Percentiles rank a stretch among this genome's conserved stretches.
Conservation (phyloP, 2,797 vertebrate species). For the Falco biarmicus region DNA sequence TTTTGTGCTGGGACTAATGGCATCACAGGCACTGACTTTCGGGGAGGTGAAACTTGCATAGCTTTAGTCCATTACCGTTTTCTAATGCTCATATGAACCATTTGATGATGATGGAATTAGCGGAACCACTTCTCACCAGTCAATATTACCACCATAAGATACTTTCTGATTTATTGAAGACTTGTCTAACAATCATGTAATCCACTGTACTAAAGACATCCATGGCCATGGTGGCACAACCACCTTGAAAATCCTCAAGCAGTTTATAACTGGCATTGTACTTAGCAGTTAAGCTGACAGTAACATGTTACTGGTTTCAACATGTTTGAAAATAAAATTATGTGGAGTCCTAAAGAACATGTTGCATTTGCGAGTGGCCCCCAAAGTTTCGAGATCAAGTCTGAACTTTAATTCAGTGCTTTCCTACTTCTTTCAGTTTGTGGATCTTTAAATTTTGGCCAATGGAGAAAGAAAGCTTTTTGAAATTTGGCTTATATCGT, state of each 20-base stretch:
- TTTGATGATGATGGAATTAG: neutral
- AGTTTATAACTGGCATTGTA: neutral
- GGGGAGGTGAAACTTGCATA: neutral
- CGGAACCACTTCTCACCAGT: neutral
- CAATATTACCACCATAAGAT: neutral
- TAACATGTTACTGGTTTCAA: neutral
- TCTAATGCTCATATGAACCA: neutral
- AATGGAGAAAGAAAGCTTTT: neutral
- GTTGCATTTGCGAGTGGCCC: neutral
- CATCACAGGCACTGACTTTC: neutral
- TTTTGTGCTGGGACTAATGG: neutral
- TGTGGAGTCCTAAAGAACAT: neutral
- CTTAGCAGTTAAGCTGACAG: neutral
- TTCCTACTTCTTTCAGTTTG: neutral
- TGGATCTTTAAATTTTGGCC: neutral
- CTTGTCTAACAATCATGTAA: constrained; percentile 5
- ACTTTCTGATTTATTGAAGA: neutral
- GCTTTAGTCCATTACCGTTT: neutral
- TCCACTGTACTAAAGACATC: neutral
- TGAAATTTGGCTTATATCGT: neutral
- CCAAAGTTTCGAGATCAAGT: neutral
- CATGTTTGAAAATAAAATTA: neutral
- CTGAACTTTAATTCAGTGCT: neutral
- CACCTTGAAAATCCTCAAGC: neutral
- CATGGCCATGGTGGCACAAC: neutral